phyloP scores from a whole-genome alignment of 2,888 invertebrate species.

The Pegoplata infirma region DNA sequence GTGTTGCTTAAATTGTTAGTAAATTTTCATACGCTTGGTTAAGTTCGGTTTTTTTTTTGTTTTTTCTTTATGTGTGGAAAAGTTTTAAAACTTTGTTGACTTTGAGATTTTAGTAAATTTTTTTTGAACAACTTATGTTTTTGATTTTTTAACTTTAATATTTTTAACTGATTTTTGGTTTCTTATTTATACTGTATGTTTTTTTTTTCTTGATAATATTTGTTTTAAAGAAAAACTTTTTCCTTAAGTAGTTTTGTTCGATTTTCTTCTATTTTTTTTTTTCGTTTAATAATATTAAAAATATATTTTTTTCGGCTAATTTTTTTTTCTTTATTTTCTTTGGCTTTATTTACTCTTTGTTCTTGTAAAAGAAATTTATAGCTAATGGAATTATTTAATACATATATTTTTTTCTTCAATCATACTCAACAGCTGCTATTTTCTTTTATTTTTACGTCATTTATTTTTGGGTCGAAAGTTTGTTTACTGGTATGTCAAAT shows the following conservation, averaged over 20 bases:
- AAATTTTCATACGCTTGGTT: constrained; percentile 36
- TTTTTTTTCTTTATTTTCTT: constrained; percentile 33
- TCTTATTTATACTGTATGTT: background rate
- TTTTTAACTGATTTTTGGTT: constrained; percentile 27
- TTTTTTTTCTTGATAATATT: constrained; percentile 36
- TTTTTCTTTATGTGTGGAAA: background rate
- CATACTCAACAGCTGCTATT: constrained; percentile 42
- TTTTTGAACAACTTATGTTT: background rate
- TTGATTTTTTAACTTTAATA: constrained; percentile 24
- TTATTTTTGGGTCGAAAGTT: constrained; percentile 39
- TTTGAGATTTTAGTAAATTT: constrained; percentile 6
- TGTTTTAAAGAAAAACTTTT: constrained; percentile 55
- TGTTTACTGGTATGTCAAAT: constrained; percentile 35
- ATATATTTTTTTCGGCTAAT: constrained; percentile 30
- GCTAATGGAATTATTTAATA: constrained; percentile 76
- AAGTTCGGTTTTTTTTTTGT: constrained; percentile 49
- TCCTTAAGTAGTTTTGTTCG: constrained; percentile 61
- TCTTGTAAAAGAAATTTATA: constrained; percentile 75
- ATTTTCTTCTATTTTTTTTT: constrained; percentile 24
- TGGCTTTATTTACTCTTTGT: constrained; percentile 73
- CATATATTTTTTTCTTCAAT: constrained; percentile 62
- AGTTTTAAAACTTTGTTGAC: constrained; percentile 7
- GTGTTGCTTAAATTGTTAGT: constrained; percentile 51
- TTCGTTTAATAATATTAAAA: constrained; percentile 55
- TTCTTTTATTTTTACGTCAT: constrained; percentile 27